phyloP scores from a whole-genome alignment of 2,797 vertebrate species.

The Podarcis lilfordi region DNA sequence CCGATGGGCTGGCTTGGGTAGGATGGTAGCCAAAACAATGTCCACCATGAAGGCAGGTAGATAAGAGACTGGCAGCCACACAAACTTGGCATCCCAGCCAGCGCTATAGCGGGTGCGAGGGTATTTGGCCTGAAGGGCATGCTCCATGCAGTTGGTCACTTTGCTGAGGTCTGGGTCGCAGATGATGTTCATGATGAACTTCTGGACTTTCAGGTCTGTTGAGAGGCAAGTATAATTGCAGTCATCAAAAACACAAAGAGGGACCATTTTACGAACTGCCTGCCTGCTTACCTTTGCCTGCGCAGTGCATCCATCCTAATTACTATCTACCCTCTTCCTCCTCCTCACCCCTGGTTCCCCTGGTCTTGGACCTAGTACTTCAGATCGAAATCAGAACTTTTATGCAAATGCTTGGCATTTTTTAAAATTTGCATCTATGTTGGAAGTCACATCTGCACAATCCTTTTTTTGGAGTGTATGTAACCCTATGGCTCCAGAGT shows the following conservation, averaged over 20 bases:
- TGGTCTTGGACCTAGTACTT: not conserved
- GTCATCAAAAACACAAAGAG: not conserved
- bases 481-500: not conserved
- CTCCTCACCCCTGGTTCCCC: not conserved
- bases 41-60: slow-evolving; percentile 89
- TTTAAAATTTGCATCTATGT: not conserved
- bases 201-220: slow-evolving; percentile 86
- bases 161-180: slow-evolving; percentile 91
- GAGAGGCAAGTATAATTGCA: no score
- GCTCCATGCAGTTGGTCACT: slow-evolving; percentile 91
- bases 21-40: slow-evolving; percentile 80
- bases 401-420: not conserved
- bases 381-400: not conserved
- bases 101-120: slow-evolving; percentile 92
- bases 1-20: slow-evolving; percentile 87
- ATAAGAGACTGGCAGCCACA: slow-evolving; percentile 94
- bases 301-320: not conserved
- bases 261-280: not conserved
- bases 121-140: slow-evolving; percentile 84
- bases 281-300: no score
- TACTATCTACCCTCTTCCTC: not conserved
- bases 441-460: not conserved
- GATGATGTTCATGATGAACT: slow-evolving; percentile 84
- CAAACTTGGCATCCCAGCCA: slow-evolving; percentile 93
- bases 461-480: not conserved